Evolutionary conservation across 1,140 invertebrate genomes (phyloP).

Genomic region (Nasonia giraulti): DNA sequence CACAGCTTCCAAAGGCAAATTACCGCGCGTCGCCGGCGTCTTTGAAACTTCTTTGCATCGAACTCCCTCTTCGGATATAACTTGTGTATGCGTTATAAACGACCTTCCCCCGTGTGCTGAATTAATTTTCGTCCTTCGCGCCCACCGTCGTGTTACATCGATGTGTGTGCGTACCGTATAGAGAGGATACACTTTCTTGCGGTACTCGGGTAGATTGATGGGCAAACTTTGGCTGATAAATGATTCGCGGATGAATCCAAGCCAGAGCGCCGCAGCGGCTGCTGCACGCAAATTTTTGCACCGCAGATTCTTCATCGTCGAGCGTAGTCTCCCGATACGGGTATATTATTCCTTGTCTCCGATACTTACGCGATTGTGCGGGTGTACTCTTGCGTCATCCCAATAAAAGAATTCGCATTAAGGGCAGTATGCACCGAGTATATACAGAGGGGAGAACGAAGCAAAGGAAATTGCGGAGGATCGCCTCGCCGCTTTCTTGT

Average conservation of each 20-base stretch:
- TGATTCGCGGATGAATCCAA: background rate
- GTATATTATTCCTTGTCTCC: background rate
- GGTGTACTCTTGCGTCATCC: background rate
- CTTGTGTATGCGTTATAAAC: background rate
- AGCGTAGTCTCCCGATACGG: background rate
- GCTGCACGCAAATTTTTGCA: background rate
- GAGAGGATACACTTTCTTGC: background rate
- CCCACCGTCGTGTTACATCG: background rate
- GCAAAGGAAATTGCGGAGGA: constrained; percentile 19
- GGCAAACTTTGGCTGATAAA: constrained; percentile 20
- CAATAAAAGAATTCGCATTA: background rate
- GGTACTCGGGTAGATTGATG: background rate
- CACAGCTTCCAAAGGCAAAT: background rate
- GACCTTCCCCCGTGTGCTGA: background rate
- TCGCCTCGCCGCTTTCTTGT: background rate
- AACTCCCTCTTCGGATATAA: background rate
- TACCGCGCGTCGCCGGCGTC: background rate
- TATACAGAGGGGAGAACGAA: background rate
- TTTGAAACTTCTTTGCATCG: background rate
- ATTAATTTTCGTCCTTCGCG: background rate
- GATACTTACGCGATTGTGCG: background rate
- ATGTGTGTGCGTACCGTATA: background rate
- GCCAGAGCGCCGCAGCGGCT: background rate
- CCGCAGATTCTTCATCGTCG: background rate
- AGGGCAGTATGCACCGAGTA: background rate